A percentile compares a stretch with the other conserved stretches of the same genome.
These are phyloP conservation scores for Ara ararauna DNA, from an alignment of 2,797 vertebrate genomes.

Conservation along the genomic window DNA sequence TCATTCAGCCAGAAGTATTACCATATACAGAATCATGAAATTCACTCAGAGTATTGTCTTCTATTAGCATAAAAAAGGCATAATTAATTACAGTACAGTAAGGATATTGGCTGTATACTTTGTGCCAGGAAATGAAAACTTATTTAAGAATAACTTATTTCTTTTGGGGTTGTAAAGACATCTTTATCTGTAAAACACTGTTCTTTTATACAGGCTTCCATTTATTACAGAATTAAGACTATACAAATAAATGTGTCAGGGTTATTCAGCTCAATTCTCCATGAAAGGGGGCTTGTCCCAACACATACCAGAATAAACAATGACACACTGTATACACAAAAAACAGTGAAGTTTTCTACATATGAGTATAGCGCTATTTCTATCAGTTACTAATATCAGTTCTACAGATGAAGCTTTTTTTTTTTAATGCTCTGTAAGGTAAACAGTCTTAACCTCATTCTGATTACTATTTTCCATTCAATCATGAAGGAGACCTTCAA, in stretches of 20 bases:
- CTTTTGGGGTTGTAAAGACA: slow-evolving; percentile 21
- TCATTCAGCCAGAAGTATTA: neutral
- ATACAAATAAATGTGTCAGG: neutral
- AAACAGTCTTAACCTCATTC: slow-evolving; percentile 78
- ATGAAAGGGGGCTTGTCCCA: neutral
- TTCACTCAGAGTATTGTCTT: neutral
- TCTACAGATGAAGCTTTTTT: slow-evolving; percentile 29
- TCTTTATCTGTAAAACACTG: slow-evolving; percentile 20
- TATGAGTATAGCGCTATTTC: neutral
- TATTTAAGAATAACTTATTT: slow-evolving; percentile 32
- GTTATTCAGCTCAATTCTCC: neutral
- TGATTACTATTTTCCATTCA: slow-evolving; percentile 76
- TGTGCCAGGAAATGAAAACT: slow-evolving; percentile 43
- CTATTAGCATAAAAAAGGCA: neutral
- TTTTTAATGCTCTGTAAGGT: slow-evolving; percentile 47
- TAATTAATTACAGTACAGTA: slow-evolving; percentile 20
- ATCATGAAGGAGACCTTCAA: slow-evolving; percentile 75
- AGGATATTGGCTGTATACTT: neutral
- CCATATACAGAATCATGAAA: neutral
- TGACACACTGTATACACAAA: neutral
- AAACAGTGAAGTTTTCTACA: neutral
- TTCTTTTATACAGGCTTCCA: neutral
- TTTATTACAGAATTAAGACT: neutral
- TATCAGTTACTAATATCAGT: slow-evolving; percentile 50
- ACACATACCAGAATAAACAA: neutral